A percentile compares a stretch with the other conserved stretches of the same genome.
Conservation (phyloP, 2,888 invertebrate genomes). For the Amphipyra berbera region DNA sequence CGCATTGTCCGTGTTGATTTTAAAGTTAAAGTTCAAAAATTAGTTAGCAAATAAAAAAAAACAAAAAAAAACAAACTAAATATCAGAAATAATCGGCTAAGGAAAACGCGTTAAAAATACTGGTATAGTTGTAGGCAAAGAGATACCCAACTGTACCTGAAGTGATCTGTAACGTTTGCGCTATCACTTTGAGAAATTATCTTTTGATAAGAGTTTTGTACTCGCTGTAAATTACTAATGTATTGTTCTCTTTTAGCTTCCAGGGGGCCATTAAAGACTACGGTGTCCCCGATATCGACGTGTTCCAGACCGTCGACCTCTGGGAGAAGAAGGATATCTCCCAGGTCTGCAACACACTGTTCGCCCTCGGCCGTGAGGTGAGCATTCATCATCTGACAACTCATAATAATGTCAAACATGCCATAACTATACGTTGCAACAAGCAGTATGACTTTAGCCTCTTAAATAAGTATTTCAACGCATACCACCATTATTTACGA, state of each 20-base stretch:
- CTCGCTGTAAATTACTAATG: conserved; percentile 2
- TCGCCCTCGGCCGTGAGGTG: conserved; percentile 96
- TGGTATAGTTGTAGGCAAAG: not conserved
- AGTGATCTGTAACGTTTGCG: not conserved
- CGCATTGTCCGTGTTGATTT: no score
- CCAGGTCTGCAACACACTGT: conserved; percentile 95
- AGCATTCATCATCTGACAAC: conserved; percentile 58
- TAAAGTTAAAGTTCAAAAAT: no score
- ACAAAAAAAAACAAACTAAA: no score
- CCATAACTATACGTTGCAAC: conserved; percentile 14
- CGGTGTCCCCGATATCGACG: conserved; percentile 97
- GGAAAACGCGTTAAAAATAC: not conserved
- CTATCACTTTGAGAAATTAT: no score
- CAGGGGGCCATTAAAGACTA: conserved; percentile 95
- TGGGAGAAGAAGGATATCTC: conserved; percentile 98
- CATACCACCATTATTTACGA: conserved; percentile 34
- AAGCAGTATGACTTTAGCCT: conserved; percentile 7
- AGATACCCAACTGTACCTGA: not conserved
- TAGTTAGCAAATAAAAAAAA: no score
- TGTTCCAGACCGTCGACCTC: conserved; percentile 99
- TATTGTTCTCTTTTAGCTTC: conserved; percentile 88
- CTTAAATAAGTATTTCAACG: conserved; percentile 14
- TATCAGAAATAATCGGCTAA: not conserved
- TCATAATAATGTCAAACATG: conserved; percentile 14
- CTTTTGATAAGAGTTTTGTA: no score